phyloP scores from a whole-genome alignment of 2,113 vertebrate genomes.

The Prolemur simus region DNA sequence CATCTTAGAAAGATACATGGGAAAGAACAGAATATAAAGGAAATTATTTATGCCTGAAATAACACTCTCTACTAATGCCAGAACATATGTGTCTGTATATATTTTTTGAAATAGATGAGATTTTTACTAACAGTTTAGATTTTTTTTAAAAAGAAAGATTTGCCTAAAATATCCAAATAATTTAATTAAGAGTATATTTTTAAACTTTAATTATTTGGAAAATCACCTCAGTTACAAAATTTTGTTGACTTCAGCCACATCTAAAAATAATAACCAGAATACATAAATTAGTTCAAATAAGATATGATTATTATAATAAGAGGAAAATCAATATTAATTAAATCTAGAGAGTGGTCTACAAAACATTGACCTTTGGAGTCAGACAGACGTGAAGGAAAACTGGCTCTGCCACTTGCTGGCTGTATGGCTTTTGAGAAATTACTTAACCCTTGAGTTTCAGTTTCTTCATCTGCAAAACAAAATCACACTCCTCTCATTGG shows the following conservation, averaged over 20 bases:
- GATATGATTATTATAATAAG: background rate
- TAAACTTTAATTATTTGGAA: slow-evolving; percentile 8
- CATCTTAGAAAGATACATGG: slow-evolving; percentile 13
- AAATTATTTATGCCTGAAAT: background rate
- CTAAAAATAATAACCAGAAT: background rate
- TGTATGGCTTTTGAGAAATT: background rate
- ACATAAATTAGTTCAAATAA: slow-evolving; percentile 35
- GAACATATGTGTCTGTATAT: too few species aligned
- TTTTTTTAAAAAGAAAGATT: background rate
- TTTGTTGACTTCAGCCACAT: background rate
- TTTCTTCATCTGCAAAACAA: background rate
- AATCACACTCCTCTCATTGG: background rate
- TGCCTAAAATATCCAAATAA: background rate
- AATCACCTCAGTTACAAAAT: background rate
- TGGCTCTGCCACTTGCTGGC: background rate
- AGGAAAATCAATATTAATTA: slow-evolving; percentile 37
- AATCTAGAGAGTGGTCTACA: background rate
- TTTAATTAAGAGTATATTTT: slow-evolving; percentile 25
- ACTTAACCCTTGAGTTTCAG: background rate
- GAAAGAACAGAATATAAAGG: background rate
- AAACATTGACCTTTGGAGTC: background rate
- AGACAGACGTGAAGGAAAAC: background rate
- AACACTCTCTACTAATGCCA: background rate
- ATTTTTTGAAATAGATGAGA: background rate
- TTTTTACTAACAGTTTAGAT: background rate